Conservation (phyloP, 2,113 vertebrate species). For the Hoplias malabaricus region DNA sequence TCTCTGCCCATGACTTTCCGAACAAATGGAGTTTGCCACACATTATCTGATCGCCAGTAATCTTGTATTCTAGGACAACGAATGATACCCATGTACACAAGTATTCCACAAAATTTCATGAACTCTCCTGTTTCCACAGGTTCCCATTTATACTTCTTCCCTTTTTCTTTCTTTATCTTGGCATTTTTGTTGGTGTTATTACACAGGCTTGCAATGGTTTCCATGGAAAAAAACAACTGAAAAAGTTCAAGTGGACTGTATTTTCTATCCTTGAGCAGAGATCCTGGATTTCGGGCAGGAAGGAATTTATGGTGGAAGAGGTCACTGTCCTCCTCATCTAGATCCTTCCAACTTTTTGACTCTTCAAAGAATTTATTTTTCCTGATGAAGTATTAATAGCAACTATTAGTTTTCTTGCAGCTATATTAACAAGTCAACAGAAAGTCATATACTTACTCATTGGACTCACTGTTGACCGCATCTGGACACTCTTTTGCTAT, state of each 20-base stretch:
- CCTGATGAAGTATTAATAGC: too few species aligned
- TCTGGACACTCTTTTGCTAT: too few species aligned
- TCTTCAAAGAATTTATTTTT: background rate
- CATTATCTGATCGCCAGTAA: background rate
- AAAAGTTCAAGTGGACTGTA: background rate
- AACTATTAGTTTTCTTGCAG: too few species aligned
- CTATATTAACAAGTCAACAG: too few species aligned
- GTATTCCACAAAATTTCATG: background rate
- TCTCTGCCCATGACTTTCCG: background rate
- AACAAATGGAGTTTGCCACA: slow-evolving; percentile 9
- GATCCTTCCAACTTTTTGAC: background rate
- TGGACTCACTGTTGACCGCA: too few species aligned
- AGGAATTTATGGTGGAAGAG: background rate
- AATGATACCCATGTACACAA: background rate
- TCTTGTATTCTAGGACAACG: background rate
- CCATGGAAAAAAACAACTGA: background rate
- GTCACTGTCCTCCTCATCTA: background rate
- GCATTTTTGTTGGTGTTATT: slow-evolving; percentile 4
- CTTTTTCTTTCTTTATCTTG: background rate
- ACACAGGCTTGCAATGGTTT: background rate
- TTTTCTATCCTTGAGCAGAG: background rate
- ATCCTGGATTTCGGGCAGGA: background rate
- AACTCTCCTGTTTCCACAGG: background rate
- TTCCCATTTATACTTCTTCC: slow-evolving; percentile 11
- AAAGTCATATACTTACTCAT: too few species aligned